A percentile compares a stretch with the other conserved stretches of the same genome.
These are phyloP conservation scores for Machaerirhynchus nigripectus DNA, from an alignment of 2,113 vertebrate genomes.

Conservation along the genomic window DNA sequence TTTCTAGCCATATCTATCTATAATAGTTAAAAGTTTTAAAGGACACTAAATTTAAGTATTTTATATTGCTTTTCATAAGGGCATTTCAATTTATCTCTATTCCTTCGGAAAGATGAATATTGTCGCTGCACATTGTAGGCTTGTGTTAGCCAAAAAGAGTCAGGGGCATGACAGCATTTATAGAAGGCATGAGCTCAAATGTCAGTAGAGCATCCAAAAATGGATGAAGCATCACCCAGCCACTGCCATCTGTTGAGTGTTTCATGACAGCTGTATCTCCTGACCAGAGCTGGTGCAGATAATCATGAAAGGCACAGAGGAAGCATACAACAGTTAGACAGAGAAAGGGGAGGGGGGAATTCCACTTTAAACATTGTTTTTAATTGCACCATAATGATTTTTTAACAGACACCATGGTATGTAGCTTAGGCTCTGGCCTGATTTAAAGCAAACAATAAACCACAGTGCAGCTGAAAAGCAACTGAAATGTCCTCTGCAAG, in stretches of 20 bases:
- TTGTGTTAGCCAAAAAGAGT: conserved; percentile 60
- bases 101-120: conserved; percentile 65
- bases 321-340: conserved; percentile 12
- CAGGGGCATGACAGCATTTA: conserved; percentile 63
- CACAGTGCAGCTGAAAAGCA: conserved; percentile 67
- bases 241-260: conserved; percentile 77
- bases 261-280: conserved; percentile 78
- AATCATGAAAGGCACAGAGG: conserved; percentile 56
- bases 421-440: conserved; percentile 54
- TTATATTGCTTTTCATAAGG: conserved; percentile 62
- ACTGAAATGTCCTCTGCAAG: conserved; percentile 64
- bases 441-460: conserved; percentile 75
- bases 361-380: conserved; percentile 62
- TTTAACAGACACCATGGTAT: conserved; percentile 69
- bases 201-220: conserved; percentile 65
- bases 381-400: conserved; percentile 79
- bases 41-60: conserved; percentile 64
- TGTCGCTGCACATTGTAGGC: conserved; percentile 53
- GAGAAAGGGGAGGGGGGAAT: conserved; percentile 26
- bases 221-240: conserved; percentile 60
- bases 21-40: conserved; percentile 69
- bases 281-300: conserved; percentile 63
- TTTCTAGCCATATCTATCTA: conserved; percentile 57
- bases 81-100: conserved; percentile 68
- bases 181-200: conserved; percentile 65